Base-by-base conservation (phyloP, 2,888 invertebrate species). In the Escarpia spicata region DNA sequence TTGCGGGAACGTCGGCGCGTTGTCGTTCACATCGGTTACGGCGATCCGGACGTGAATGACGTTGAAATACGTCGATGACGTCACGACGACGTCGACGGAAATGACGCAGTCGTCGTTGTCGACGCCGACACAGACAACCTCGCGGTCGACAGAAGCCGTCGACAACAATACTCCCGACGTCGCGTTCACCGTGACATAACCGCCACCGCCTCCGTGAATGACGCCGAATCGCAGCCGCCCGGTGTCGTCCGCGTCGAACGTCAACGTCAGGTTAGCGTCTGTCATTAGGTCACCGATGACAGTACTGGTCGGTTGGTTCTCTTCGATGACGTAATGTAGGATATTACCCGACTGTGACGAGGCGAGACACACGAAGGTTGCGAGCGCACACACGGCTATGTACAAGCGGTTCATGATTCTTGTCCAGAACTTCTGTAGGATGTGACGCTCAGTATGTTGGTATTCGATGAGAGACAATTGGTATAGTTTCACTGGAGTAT, bases 1-100 rank as follows among this genome's bases (percentile, higher is more conserved):
- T 75, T 75, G 75, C 19, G 75, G 75, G 75, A 75, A 75, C 75
- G 75, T 75, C 75, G 75, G 75, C 19, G 75, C 75, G 75, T 75
- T 75, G 75, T 75, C 75, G 75, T 75, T 75, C 26, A 75, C 26
- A 26, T 75, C 75, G 26, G 75, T 26, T 6, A 75, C 75, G 19
- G 26, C 75, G 75, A 75, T 75, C 75, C 26, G 19, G 19, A 75
- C 26, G 75, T 75, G 26, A 26, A 75, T 75, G 75, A 75, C 75
- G 75, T 75, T 26, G 8, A 75, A 75, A 26, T 26, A 75, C 15
- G 75, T 75, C 75, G 75, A 2, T 75, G 75, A 75, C 75, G 75
- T 75, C 75, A 75, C 75, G 2, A 75, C 75, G 75, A 75, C 75
- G 75, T 75, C 75, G 26, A 75, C 26, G 19, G 75, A 75, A n/a